Base-by-base conservation (phyloP, 2,113 vertebrate genomes). In the Zosterops borbonicus region DNA sequence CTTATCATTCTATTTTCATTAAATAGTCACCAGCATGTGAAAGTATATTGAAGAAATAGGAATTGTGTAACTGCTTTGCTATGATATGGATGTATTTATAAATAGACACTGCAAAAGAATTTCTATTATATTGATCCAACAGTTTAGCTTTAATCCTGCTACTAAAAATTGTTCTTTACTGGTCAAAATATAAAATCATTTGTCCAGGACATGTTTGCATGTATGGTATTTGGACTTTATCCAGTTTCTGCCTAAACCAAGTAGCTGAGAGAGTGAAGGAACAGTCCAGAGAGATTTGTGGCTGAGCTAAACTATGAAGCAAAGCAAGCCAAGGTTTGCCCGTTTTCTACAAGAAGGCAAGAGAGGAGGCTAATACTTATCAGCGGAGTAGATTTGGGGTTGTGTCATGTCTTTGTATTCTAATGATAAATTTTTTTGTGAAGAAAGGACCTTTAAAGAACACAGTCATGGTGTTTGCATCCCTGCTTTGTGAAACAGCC, bases 1-100 rank as follows among this genome's bases (percentile, higher is more conserved):
- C 94, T 94, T 96, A 96, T 84, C 90, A 73, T 94, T 97, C 94
- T 93, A 80, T 87, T 83, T 93, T 96, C 95, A 97, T 93, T 90
- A 97, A 96, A 94, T 39, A 79, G 95, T 93, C 95, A 95, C 74
- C 87, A 94, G 91, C 87, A 75, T 90, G 67, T 71, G 76, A 77
- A 76, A 73, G 37, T 69, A 83, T 83, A 81, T 73, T 71, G 49
- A 71, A 91, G 86, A 96, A 94, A 35, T 8, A 75, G 25, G 71
- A 87, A 95, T 63, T 84, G 53, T 5, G 5, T 92, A 77, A 92
- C 28, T 60, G 49, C 77, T 96, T 93, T 64, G 90, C 83, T 79
- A 13, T 76, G 58, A 37, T 64, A 89, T 7, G 22, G 33, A 56
- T 81, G 29, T 52, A 67, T 77, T 89, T 70, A 87, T 92, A 89